Evolutionary conservation across 1,140 invertebrate species (phyloP).

Genomic region (Hesperophylax magnus): DNA sequence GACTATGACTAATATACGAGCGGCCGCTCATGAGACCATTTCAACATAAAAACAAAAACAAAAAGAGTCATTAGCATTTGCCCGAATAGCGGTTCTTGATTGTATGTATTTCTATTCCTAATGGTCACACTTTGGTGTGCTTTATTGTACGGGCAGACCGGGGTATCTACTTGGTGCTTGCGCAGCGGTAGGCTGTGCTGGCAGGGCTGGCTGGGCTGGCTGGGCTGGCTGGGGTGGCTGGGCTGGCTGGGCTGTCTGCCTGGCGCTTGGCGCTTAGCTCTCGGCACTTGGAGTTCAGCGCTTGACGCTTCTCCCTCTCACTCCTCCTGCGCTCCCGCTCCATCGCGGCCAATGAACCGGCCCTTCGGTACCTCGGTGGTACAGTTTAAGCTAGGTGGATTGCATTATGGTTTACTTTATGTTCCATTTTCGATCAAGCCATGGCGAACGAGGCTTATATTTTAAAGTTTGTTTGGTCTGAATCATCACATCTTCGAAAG

Average conservation of each 20-base stretch:
- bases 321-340: background rate
- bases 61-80: conserved; percentile 31
- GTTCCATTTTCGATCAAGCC: conserved; percentile 20
- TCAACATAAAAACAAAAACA: conserved; percentile 33
- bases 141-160: conserved; percentile 11
- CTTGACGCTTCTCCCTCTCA: background rate
- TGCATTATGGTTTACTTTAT: conserved; percentile 11
- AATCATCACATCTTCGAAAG: conserved; percentile 13
- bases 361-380: conserved; percentile 15
- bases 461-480: conserved; percentile 1
- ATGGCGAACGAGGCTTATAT: background rate
- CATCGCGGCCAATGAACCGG: conserved; percentile 11
- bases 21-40: conserved; percentile 8
- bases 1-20: background rate
- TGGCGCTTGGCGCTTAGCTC: background rate
- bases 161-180: background rate
- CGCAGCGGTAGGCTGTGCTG: too few species aligned
- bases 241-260: background rate
- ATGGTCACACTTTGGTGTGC: conserved; percentile 9
- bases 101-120: background rate
- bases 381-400: conserved; percentile 28
- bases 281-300: background rate
- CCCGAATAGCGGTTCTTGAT: conserved; percentile 18
- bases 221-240: background rate
- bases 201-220: background rate